Conservation (phyloP, 2,888 invertebrate genomes). For the Argynnis bischoffii region DNA sequence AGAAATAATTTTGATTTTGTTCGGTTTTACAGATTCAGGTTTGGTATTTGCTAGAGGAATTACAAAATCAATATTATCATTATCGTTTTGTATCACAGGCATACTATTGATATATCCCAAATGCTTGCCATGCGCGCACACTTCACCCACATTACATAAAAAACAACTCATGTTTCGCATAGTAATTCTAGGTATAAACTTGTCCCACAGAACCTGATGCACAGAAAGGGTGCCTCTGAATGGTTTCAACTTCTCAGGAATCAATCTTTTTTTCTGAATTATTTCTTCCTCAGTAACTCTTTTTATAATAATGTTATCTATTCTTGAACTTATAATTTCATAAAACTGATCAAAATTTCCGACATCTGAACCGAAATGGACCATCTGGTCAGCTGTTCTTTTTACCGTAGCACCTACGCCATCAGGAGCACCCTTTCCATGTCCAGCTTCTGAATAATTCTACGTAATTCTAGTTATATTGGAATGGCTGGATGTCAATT, state of each 20-base stretch:
- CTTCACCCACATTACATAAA: slow-evolving; percentile 8
- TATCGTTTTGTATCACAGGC: no score
- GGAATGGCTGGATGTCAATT: slow-evolving; percentile 7
- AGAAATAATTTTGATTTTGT: no score
- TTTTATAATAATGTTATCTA: slow-evolving; percentile 24
- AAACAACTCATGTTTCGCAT: slow-evolving; percentile 22
- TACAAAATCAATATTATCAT: no score
- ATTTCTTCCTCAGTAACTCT: slow-evolving; percentile 22
- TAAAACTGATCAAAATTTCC: slow-evolving; percentile 29
- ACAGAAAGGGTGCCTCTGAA: slow-evolving; percentile 38
- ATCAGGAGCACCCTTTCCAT: slow-evolving; percentile 42
- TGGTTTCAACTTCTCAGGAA: slow-evolving; percentile 34
- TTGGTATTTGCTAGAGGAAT: no score
- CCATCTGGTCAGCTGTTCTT: slow-evolving; percentile 36
- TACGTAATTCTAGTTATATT: slow-evolving; percentile 26
- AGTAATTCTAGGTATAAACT: slow-evolving; percentile 8
- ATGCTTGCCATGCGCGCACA: background rate
- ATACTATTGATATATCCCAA: background rate
- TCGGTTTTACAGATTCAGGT: no score
- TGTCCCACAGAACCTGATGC: slow-evolving; percentile 40
- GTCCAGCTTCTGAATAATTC: slow-evolving; percentile 38
- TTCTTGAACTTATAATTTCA: slow-evolving; percentile 19
- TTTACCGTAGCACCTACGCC: slow-evolving; percentile 37
- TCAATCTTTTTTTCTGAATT: background rate
- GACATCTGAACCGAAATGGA: slow-evolving; percentile 32